Evolutionary conservation across 2,113 vertebrate genomes (phyloP).

Genomic region (Cromileptes altivelis): DNA sequence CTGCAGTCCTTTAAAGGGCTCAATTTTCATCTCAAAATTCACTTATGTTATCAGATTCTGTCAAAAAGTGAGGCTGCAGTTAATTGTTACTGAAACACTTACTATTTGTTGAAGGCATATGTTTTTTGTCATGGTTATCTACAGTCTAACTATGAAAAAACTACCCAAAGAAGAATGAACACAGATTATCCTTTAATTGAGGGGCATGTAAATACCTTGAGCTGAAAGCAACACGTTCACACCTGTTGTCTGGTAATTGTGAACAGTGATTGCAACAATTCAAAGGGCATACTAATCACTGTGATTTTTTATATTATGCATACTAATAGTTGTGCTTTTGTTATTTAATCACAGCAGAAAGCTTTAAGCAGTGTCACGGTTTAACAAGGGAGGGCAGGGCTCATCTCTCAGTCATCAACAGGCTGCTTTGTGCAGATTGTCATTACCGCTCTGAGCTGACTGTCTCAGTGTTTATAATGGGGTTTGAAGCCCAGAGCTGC

Average conservation of each 20-base stretch:
- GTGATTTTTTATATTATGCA: not conserved
- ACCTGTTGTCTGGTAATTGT: constrained; percentile 4
- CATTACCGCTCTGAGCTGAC: constrained; percentile 40
- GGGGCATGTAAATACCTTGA: not conserved
- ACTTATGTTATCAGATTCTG: not conserved
- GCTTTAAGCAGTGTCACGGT: constrained; percentile 18
- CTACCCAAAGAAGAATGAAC: not conserved
- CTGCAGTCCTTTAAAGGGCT: not conserved
- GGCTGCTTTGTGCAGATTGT: constrained; percentile 35
- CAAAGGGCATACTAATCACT: constrained; percentile 23
- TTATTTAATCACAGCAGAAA: constrained; percentile 29
- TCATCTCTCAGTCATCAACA: constrained; percentile 15
- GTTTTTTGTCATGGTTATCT: not conserved
- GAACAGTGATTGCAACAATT: not conserved
- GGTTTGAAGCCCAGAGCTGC: constrained; percentile 29
- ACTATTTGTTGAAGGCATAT: not conserved
- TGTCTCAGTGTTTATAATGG: constrained; percentile 47
- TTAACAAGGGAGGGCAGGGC: constrained; percentile 32
- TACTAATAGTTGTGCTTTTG: not conserved
- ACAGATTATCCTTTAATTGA: not conserved
- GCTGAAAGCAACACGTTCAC: not conserved
- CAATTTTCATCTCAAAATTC: not conserved
- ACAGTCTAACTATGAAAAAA: not conserved
- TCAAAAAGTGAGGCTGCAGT: not conserved
- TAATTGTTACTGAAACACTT: not conserved